Conservation (phyloP, 1,140 invertebrate genomes). For the Trialeurodes vaporariorum region DNA sequence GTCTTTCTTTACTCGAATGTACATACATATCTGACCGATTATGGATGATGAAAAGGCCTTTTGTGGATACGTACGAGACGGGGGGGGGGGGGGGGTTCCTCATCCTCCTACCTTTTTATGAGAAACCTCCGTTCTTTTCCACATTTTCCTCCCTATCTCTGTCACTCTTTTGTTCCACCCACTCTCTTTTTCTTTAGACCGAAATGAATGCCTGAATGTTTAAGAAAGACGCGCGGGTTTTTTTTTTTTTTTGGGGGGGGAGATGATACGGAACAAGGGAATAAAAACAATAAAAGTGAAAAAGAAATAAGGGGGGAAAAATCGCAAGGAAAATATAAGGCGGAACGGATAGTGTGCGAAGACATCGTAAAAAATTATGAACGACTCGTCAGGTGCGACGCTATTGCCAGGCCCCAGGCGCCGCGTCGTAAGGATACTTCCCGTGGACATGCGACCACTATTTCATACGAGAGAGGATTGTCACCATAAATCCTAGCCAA, state of each 20-base stretch:
- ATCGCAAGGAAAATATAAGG: too few species aligned
- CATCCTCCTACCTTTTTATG: too few species aligned
- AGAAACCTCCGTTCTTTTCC: too few species aligned
- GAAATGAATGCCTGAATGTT: too few species aligned
- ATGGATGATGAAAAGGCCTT: not conserved
- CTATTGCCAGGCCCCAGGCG: not conserved
- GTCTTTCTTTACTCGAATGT: not conserved
- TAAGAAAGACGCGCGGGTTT: not conserved
- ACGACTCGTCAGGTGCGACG: not conserved
- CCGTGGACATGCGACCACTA: not conserved
- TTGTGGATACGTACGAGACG: too few species aligned
- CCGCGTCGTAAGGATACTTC: not conserved
- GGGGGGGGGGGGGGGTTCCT: too few species aligned
- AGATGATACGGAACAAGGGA: not conserved
- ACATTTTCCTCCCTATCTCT: too few species aligned
- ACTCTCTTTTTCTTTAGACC: too few species aligned
- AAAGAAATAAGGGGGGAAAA: not conserved
- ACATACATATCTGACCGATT: not conserved
- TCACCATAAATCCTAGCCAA: not conserved
- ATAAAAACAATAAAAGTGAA: not conserved
- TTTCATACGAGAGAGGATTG: not conserved
- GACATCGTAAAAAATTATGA: conserved; percentile 1
- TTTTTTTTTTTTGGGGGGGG: not conserved
- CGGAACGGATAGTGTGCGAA: not conserved
- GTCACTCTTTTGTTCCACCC: too few species aligned